Conservation (phyloP, 2,888 invertebrate genomes). For the Melanostoma mellinum region DNA sequence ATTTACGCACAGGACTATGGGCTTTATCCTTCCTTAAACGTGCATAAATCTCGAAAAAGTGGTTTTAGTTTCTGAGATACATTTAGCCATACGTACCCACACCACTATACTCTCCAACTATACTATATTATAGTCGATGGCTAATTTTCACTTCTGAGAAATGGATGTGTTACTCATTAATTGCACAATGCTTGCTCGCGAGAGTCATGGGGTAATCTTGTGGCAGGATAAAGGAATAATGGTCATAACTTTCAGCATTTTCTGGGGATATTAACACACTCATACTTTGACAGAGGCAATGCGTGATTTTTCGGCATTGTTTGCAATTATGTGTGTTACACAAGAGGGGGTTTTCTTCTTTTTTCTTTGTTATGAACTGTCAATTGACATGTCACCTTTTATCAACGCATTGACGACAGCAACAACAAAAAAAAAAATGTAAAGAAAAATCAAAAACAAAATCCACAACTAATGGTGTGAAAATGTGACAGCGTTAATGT, state of each 20-base stretch:
- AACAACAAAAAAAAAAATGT: not conserved
- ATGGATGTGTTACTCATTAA: slow-evolving; percentile 70
- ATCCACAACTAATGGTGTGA: slow-evolving; percentile 72
- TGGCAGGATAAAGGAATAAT: slow-evolving; percentile 66
- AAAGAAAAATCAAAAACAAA: slow-evolving; percentile 29
- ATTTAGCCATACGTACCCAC: not conserved
- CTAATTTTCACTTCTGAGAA: slow-evolving; percentile 59
- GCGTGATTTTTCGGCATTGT: slow-evolving; percentile 41
- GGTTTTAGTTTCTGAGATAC: slow-evolving; percentile 45
- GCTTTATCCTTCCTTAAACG: slow-evolving; percentile 56
- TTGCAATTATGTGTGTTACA: slow-evolving; percentile 48
- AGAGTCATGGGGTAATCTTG: slow-evolving; percentile 42
- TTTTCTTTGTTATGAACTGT: slow-evolving; percentile 28
- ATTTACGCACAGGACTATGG: slow-evolving; percentile 54
- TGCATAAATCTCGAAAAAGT: slow-evolving; percentile 72
- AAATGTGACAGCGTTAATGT: slow-evolving; percentile 66
- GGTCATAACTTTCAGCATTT: slow-evolving; percentile 70
- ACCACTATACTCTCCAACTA: not conserved
- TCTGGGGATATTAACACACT: not conserved
- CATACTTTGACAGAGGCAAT: not conserved
- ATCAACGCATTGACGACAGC: slow-evolving; percentile 12
- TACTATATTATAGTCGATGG: slow-evolving; percentile 28
- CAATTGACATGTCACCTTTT: slow-evolving; percentile 69
- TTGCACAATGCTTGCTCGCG: slow-evolving; percentile 62
- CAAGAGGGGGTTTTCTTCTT: not conserved